Evolutionary conservation across 2,113 vertebrate genomes (phyloP).

Genomic region (Hippoglossus stenolepis): DNA sequence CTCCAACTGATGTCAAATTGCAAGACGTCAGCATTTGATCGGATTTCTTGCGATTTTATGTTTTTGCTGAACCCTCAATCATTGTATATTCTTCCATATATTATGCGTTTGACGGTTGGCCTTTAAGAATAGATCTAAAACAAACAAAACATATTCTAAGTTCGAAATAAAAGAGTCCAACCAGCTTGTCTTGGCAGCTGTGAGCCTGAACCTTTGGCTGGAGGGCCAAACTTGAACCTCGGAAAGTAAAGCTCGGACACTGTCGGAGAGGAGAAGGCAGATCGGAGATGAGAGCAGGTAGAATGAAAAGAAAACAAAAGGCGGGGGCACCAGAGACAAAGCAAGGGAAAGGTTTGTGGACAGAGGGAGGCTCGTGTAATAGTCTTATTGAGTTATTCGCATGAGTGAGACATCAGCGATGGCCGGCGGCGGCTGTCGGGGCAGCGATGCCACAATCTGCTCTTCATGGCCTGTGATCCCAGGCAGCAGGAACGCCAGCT

Average conservation of each 20-base stretch:
- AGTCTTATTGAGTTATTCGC: slow-evolving; percentile 82
- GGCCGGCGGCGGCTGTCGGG: slow-evolving; percentile 66
- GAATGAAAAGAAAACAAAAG: slow-evolving; percentile 62
- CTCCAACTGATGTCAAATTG: too few relatives aligned
- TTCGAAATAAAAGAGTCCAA: background rate
- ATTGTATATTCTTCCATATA: slow-evolving; percentile 23
- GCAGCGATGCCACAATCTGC: slow-evolving; percentile 35
- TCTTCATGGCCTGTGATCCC: slow-evolving; percentile 62
- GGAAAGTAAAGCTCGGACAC: slow-evolving; percentile 9
- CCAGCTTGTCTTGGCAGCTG: slow-evolving; percentile 54
- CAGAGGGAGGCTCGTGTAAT: slow-evolving; percentile 57
- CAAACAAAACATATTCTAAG: background rate
- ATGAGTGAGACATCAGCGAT: slow-evolving; percentile 67
- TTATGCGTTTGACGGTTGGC: background rate
- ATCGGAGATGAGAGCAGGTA: slow-evolving; percentile 40
- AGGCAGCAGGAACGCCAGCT: slow-evolving; percentile 67
- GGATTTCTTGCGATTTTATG: too few relatives aligned
- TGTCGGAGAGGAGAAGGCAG: slow-evolving; percentile 7
- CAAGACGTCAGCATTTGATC: too few relatives aligned
- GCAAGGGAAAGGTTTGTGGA: slow-evolving; percentile 10
- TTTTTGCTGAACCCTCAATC: too few relatives aligned
- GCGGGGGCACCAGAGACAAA: slow-evolving; percentile 26
- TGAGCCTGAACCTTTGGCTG: slow-evolving; percentile 22
- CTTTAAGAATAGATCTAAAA: slow-evolving; percentile 11
- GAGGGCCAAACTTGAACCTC: slow-evolving; percentile 48